phyloP scores from a whole-genome alignment of 2,888 invertebrate species.

The Apodemia duryi region DNA sequence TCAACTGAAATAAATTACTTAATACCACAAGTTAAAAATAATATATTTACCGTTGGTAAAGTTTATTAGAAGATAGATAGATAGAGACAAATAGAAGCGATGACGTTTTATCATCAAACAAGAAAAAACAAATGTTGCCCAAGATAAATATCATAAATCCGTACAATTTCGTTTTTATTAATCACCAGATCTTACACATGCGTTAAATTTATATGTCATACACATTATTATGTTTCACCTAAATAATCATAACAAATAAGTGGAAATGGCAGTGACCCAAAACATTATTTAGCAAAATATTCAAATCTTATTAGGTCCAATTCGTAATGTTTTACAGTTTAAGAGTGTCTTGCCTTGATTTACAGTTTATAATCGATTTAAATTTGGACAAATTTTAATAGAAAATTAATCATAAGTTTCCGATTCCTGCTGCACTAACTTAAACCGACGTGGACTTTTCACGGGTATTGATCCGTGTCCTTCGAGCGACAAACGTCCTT shows the following conservation, averaged over 20 bases:
- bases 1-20: no score
- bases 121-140: no score
- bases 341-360: conserved; percentile 12
- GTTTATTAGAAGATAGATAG: no score
- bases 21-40: no score
- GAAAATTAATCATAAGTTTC: conserved; percentile 89
- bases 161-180: no score
- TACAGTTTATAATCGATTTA: background rate
- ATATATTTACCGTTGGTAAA: no score
- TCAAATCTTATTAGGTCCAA: conserved; percentile 17
- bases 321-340: conserved; percentile 16
- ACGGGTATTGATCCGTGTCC: conserved; percentile 89
- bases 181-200: no score
- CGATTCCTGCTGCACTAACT: conserved; percentile 93
- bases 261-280: conserved; percentile 26
- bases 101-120: no score
- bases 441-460: conserved; percentile 92
- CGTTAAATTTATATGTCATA: no score
- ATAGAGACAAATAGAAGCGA: no score
- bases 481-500: conserved; percentile 85
- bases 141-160: no score
- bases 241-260: conserved; percentile 11
- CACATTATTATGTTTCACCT: background rate
- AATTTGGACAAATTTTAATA: background rate
- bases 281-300: conserved; percentile 21